These are phyloP conservation scores for Calosoma granatense DNA, from an alignment of 1,140 invertebrate species.

Conservation along the genomic window DNA sequence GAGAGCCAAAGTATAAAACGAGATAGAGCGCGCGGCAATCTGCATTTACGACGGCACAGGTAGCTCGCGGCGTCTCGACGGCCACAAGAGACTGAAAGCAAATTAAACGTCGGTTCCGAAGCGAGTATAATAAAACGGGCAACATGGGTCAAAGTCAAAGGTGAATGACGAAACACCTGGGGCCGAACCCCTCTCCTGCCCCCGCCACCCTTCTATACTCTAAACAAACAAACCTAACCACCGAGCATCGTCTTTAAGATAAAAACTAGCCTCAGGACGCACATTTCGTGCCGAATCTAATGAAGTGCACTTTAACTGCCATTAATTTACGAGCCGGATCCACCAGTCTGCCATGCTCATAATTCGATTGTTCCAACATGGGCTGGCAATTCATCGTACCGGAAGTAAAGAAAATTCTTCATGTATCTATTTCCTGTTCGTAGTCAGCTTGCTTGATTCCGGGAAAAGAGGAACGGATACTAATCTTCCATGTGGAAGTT, in stretches of 20 bases:
- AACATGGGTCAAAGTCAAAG: constrained; percentile 8
- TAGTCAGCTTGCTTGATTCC: neutral
- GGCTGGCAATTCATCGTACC: neutral
- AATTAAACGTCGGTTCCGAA: constrained; percentile 5
- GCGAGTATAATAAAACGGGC: constrained; percentile 1
- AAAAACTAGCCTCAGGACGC: constrained; percentile 1
- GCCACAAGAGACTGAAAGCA: constrained; percentile 1
- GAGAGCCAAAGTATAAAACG: neutral
- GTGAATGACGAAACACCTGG: constrained; percentile 7
- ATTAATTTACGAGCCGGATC: neutral
- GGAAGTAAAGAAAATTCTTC: neutral
- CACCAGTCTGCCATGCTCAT: neutral
- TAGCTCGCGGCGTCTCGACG: neutral
- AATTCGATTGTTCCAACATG: neutral
- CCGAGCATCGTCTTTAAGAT: neutral
- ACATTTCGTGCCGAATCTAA: constrained; percentile 4
- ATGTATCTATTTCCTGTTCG: neutral
- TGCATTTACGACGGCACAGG: neutral
- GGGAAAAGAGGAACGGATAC: neutral
- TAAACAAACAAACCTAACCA: neutral
- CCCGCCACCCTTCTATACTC: neutral
- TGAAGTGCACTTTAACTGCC: constrained; percentile 1
- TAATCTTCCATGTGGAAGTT: no score
- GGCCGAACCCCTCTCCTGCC: neutral
- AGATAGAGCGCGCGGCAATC: neutral